Percentiles rank a stretch among this genome's conserved stretches.
Evolutionary conservation across 1,140 invertebrate genomes (phyloP).

Genomic region (Drosophila orena): DNA sequence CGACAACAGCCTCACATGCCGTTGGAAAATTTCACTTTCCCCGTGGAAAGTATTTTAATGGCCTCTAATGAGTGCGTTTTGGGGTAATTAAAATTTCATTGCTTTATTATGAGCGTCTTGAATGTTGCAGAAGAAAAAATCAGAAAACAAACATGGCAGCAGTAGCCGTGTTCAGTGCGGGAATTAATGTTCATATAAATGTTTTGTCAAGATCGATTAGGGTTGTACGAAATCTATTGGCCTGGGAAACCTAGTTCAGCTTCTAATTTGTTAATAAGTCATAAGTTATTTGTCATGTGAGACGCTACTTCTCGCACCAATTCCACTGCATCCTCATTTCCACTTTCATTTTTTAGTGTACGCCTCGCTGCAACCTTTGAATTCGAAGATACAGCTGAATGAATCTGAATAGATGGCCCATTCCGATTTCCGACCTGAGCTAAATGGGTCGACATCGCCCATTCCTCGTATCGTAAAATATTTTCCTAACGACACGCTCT

Average conservation of each 20-base stretch:
- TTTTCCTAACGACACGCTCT: constrained; percentile 76
- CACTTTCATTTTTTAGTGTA: constrained; percentile 63
- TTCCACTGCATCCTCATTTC: constrained; percentile 28
- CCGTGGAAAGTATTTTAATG: constrained; percentile 47
- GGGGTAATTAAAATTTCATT: constrained; percentile 48
- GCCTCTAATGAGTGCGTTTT: constrained; percentile 34
- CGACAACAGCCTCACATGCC: constrained; percentile 51
- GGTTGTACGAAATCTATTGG: too few relatives aligned
- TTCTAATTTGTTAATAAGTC: background rate
- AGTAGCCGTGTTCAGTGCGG: background rate
- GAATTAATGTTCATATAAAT: too few relatives aligned
- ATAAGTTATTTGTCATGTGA: constrained; percentile 3
- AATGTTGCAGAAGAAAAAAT: background rate
- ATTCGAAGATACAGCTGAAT: constrained; percentile 42
- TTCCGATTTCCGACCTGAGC: constrained; percentile 60
- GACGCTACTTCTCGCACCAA: constrained; percentile 5
- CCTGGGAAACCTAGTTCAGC: background rate
- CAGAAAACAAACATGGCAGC: constrained; percentile 26
- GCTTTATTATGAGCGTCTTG: constrained; percentile 24
- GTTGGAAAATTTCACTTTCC: constrained; percentile 22
- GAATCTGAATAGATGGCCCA: constrained; percentile 49
- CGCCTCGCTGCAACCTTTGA: constrained; percentile 49
- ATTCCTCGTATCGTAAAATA: constrained; percentile 68
- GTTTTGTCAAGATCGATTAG: too few relatives aligned
- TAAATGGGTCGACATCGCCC: constrained; percentile 67